These are phyloP conservation scores for Cryptomyrus ogoouensis DNA, from an alignment of 2,113 vertebrate genomes.

Conservation along the genomic window DNA sequence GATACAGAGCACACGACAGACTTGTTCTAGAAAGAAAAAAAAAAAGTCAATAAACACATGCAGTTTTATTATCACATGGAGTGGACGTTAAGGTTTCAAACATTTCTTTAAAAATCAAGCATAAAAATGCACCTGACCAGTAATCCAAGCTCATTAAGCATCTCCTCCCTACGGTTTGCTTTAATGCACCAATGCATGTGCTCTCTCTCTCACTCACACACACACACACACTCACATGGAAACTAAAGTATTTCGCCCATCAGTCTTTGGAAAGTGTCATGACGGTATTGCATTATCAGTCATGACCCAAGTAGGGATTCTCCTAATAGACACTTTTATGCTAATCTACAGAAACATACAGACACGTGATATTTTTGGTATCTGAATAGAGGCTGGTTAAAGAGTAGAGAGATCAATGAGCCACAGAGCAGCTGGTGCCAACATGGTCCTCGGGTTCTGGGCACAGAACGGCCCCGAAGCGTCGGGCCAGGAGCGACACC, in stretches of 20 bases:
- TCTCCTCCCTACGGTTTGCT: neutral
- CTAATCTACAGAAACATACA: conserved; percentile 66
- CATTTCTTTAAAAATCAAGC: neutral
- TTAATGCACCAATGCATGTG: neutral
- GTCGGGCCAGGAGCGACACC: neutral
- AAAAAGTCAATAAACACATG: neutral
- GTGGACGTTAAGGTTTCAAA: neutral
- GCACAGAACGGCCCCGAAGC: neutral
- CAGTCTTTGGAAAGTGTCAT: conserved; percentile 61
- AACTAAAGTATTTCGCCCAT: neutral
- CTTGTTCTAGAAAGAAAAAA: neutral
- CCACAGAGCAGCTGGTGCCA: conserved; percentile 39
- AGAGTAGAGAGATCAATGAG: conserved; percentile 38
- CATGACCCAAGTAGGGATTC: conserved; percentile 58
- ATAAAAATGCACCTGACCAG: neutral
- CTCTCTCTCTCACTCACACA: too few relatives aligned
- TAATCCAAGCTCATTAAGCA: neutral
- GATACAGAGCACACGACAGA: neutral
- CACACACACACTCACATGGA: neutral
- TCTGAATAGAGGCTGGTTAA: conserved; percentile 57
- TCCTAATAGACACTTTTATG: conserved; percentile 65
- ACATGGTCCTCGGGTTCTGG: neutral
- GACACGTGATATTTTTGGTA: conserved; percentile 72
- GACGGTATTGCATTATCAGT: conserved; percentile 66
- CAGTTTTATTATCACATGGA: neutral